These are phyloP conservation scores for Porites australiensis DNA, from an alignment of 64 coral and sea anemone genomes.

Conservation along the genomic window DNA sequence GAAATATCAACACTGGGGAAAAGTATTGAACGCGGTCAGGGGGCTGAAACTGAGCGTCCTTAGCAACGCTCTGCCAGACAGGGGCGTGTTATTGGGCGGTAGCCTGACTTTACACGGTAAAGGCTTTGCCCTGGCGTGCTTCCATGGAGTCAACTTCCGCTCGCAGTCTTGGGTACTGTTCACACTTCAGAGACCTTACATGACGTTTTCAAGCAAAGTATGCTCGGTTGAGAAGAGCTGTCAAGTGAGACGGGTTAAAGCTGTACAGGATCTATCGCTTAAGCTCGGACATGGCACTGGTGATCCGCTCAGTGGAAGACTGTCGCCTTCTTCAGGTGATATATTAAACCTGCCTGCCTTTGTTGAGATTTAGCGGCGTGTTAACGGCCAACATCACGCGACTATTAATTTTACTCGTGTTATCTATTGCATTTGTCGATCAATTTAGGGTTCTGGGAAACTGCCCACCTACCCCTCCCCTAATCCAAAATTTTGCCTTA, in stretches of 20 bases:
- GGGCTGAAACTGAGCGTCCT: conserved; percentile 81
- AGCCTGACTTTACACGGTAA: conserved; percentile 80
- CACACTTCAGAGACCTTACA: conserved; percentile 71
- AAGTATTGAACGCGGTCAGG: conserved; percentile 84
- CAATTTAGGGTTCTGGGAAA: too few species aligned
- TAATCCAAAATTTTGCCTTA: too few species aligned
- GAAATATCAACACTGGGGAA: conserved; percentile 99
- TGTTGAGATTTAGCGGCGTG: too few species aligned
- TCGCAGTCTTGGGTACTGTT: conserved; percentile 98
- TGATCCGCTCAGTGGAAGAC: conserved; percentile 65
- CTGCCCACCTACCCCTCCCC: too few species aligned
- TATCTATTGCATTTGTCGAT: too few species aligned
- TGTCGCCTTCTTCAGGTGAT: conserved; percentile 78
- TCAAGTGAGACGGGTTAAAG: conserved; percentile 87
- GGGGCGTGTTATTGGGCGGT: conserved; percentile 90
- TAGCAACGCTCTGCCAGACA: conserved; percentile 82
- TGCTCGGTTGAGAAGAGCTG: conserved; percentile 93
- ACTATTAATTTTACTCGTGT: neutral
- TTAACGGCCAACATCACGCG: too few species aligned
- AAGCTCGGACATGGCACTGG: conserved; percentile 76
- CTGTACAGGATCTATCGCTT: conserved; percentile 89
- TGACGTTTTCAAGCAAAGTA: conserved; percentile 88
- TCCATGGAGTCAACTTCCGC: conserved; percentile 98
- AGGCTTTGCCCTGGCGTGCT: conserved; percentile 89
- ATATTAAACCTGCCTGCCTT: neutral